Base-by-base conservation (phyloP, 1,140 invertebrate genomes). In the Habropoda laboriosa region DNA sequence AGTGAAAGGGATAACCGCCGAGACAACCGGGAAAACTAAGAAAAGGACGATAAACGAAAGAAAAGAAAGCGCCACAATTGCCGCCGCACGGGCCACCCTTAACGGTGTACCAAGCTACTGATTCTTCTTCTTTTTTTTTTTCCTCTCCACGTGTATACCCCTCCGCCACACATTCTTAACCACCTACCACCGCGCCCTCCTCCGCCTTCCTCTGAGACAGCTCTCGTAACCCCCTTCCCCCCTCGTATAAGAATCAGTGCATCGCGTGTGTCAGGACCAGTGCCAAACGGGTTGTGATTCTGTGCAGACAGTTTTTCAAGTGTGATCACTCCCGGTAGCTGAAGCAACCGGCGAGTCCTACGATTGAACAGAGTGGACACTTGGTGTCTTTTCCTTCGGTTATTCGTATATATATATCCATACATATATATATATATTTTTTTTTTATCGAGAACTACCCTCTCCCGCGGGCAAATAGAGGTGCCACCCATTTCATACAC, bases 171-270 rank as follows among this genome's bases (percentile, higher is more conserved):
- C 57, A 55, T 72, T 76, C 72, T 82, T 71, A 73, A 73, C 12
- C 47, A 76, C 63, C 66, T 74, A 63, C 49, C 57, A 16, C 38
- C 27, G 45, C 70, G 38, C 47, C 55, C 42, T 42, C 30, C 30
- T 49, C 53, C 30, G 16, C 35, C 49, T 35, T 49, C 53, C 77
- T 68, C 60, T 82, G 67, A 71, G 67, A 74, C 72, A 53, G 55
- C 75, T 57, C 66, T 79, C 78, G 40, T 70, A 80, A 74, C 81
- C 82, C 82, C 66, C 79, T 78, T 60, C 81, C 73, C 86, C 86
- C 78, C 89, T 72, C 78, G 82, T 91, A 91, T 92, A 91, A 93
- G 88, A 91, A 91, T 91, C 89, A 88, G 88, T 92, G 91, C 87
- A 86, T 83, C 87, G 85, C 80, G 83, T 87, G 90, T 89, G 87